Base-by-base conservation (phyloP, 2,888 invertebrate species). In the Trissolcus japonicus region DNA sequence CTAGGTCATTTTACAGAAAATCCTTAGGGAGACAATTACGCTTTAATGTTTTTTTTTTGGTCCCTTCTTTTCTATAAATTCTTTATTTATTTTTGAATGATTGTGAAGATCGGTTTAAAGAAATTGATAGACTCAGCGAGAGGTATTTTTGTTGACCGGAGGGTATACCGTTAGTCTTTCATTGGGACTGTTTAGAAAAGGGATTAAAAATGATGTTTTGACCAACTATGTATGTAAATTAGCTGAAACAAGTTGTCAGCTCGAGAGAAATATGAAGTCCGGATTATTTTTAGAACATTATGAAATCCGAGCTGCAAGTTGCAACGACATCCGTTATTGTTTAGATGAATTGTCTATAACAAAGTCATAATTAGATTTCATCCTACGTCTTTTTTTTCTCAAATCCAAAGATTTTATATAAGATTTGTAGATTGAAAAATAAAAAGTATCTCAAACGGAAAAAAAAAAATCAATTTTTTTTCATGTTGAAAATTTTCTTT, bases 1-100 rank as follows among this genome's bases (percentile, higher is more conserved):
- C 53, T 62, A 51, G 53, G 62, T 62, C 62, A 53, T 50, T 62
- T 62, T 62, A 62, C 51, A 25, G 25, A 43, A 14, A 41, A 16
- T 35, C 43, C 25, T 62, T 62, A 62, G 41, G 61, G 41, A 62
- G 11, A 17, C 48, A 54, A 29, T 35, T 35, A 11, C 9, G 19
- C 6, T 7, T n/a, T n/a, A n/a, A 35, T 11, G 1, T 11, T 35
- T 11, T 35, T 1, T 9, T 9, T 29, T 29, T 29, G 29, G 2
- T 9, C 35, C 25, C 4, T 25, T 25, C 6, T 25, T 25, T 4
- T 9, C 0, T 1, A 35, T 0, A 29, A 6, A 29, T 29, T 29
- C 29, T 29, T 29, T n/a, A n/a, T n/a, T 35, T 35, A 1, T 35
- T 25, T 25, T 25, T 6, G 4, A 25, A 25, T 25, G 6, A 25